Evolutionary conservation across 2,113 vertebrate species (phyloP).

Genomic region (Anhinga anhinga): DNA sequence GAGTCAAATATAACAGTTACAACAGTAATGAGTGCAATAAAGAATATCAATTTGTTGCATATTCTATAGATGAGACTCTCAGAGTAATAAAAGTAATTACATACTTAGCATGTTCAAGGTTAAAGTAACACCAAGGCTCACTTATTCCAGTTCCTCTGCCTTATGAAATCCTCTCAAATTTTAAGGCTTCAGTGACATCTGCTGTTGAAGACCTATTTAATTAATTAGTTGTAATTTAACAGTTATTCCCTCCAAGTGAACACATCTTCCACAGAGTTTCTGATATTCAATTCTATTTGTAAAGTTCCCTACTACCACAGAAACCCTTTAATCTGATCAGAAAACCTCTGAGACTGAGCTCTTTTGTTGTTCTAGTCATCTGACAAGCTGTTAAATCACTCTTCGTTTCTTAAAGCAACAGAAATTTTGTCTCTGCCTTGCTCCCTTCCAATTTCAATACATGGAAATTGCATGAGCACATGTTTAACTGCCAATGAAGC

Average conservation of each 20-base stretch:
- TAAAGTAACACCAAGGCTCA: neutral
- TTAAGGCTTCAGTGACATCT: constrained; percentile 48
- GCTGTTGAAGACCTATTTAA: constrained; percentile 2
- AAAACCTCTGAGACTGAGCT: neutral
- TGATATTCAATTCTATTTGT: neutral
- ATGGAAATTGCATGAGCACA: neutral
- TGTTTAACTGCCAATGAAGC: neutral
- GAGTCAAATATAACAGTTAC: neutral
- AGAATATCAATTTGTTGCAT: neutral
- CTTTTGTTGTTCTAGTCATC: neutral
- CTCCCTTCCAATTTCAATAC: neutral
- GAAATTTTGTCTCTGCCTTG: neutral
- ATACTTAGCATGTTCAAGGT: neutral
- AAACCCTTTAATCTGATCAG: neutral
- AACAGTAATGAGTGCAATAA: neutral
- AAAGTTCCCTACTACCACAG: neutral
- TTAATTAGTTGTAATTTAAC: neutral
- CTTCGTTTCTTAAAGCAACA: neutral
- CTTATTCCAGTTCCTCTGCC: neutral
- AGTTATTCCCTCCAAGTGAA: neutral
- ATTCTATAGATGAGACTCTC: neutral
- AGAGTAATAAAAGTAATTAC: neutral
- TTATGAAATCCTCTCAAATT: neutral
- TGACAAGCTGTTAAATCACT: neutral
- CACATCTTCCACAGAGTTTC: neutral